phyloP scores from a whole-genome alignment of 2,113 vertebrate genomes.

The Thamnaconus septentrionalis region DNA sequence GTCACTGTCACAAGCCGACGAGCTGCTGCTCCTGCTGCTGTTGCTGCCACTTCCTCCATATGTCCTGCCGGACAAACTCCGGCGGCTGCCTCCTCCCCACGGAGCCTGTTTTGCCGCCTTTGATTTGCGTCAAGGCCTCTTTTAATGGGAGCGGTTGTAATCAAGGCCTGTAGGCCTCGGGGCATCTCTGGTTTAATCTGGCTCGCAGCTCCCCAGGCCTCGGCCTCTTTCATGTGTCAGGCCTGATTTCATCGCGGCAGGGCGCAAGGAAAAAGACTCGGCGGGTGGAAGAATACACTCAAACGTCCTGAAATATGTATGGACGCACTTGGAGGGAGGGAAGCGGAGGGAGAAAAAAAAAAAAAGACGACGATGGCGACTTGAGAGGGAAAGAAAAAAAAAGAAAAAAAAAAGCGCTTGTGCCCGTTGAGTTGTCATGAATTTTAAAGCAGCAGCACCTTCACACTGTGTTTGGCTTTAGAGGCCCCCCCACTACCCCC shows the following conservation, averaged over 20 bases:
- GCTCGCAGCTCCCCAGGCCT: constrained; percentile 46
- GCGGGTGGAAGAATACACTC: constrained; percentile 46
- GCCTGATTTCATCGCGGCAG: constrained; percentile 49
- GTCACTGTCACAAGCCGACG: constrained; percentile 6
- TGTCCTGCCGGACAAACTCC: constrained; percentile 8
- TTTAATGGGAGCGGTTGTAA: constrained; percentile 59
- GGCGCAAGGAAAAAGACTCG: constrained; percentile 1
- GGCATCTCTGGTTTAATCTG: constrained; percentile 58
- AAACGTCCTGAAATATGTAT: constrained; percentile 57
- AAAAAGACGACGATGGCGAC: too few species aligned
- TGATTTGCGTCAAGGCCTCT: constrained; percentile 53
- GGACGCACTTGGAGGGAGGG: constrained; percentile 10
- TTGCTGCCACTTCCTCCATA: background rate
- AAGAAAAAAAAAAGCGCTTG: constrained; percentile 38
- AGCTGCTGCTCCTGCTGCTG: constrained; percentile 12
- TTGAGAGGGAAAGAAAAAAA: background rate
- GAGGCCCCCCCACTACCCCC: background rate
- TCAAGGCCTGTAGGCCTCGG: constrained; percentile 51
- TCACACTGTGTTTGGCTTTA: constrained; percentile 36
- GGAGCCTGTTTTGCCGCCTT: constrained; percentile 18
- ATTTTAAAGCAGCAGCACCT: constrained; percentile 35
- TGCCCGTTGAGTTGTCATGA: constrained; percentile 40
- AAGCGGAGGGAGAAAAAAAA: too few species aligned
- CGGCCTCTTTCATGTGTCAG: constrained; percentile 49
- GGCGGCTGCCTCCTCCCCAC: constrained; percentile 27